Conservation (phyloP, 2,113 vertebrate species). For the Burhinus oedicnemus region DNA sequence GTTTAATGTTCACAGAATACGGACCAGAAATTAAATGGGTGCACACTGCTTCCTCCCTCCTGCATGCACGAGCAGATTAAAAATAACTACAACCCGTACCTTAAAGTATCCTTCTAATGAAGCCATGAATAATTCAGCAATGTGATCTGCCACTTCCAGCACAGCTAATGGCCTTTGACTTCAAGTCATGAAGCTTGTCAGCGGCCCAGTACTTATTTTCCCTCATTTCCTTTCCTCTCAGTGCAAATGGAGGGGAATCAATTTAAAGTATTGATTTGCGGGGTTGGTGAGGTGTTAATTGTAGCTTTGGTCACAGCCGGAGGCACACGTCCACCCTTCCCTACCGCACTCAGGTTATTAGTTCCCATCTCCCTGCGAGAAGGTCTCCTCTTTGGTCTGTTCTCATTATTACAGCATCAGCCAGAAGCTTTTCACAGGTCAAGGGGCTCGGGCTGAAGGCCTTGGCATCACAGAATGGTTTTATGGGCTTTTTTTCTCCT, state of each 20-base stretch:
- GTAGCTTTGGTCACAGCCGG: neutral
- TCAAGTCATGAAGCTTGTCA: conserved; percentile 45
- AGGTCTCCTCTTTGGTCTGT: neutral
- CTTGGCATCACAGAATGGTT: neutral
- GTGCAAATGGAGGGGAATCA: conserved; percentile 51
- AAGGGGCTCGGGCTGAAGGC: neutral
- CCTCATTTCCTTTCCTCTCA: conserved; percentile 13
- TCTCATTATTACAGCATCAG: neutral
- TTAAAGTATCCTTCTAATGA: neutral
- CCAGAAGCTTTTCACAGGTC: neutral
- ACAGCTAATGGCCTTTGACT: conserved; percentile 21
- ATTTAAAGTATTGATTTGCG: conserved; percentile 45
- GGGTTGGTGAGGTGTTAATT: conserved; percentile 32
- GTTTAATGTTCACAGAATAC: neutral
- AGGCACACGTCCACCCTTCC: neutral
- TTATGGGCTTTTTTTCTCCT: neutral
- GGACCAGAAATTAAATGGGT: neutral
- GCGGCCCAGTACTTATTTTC: neutral
- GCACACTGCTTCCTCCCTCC: neutral
- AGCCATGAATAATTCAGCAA: conserved; percentile 54
- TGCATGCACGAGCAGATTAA: neutral
- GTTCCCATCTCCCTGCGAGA: neutral
- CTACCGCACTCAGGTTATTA: neutral
- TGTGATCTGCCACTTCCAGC: neutral
- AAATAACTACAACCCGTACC: neutral